These are phyloP conservation scores for Argyrosomus japonicus DNA, from an alignment of 2,113 vertebrate species.

Conservation along the genomic window DNA sequence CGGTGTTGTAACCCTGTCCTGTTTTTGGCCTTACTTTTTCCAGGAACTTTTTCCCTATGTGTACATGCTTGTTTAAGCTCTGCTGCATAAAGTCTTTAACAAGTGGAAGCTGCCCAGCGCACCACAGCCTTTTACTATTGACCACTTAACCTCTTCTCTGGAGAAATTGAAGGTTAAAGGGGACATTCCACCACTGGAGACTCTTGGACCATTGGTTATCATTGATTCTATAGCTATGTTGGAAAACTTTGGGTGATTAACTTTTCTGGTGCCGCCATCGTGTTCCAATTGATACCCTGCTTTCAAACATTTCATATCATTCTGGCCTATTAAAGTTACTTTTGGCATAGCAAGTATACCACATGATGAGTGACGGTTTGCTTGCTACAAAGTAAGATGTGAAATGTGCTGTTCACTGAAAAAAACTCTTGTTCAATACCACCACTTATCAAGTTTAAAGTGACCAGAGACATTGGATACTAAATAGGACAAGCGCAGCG, in stretches of 20 bases:
- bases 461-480: no score
- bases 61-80: slow-evolving; percentile 10
- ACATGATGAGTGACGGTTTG: neutral
- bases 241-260: slow-evolving; percentile 12
- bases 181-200: slow-evolving; percentile 9
- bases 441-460: no score
- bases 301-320: neutral
- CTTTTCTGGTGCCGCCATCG: neutral
- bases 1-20: neutral
- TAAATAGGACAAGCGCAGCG: no score
- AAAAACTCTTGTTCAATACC: no score
- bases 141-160: neutral
- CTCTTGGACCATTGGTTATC: neutral
- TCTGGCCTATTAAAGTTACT: neutral
- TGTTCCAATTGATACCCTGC: neutral
- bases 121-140: neutral
- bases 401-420: no score
- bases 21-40: neutral
- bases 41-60: neutral
- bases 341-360: neutral
- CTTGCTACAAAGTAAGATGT: no score
- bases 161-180: neutral
- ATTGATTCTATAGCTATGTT: neutral
- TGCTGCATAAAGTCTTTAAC: neutral
- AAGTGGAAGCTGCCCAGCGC: slow-evolving; percentile 12